phyloP scores from a whole-genome alignment of 2,797 vertebrate genomes.

The Anguilla megastoma region DNA sequence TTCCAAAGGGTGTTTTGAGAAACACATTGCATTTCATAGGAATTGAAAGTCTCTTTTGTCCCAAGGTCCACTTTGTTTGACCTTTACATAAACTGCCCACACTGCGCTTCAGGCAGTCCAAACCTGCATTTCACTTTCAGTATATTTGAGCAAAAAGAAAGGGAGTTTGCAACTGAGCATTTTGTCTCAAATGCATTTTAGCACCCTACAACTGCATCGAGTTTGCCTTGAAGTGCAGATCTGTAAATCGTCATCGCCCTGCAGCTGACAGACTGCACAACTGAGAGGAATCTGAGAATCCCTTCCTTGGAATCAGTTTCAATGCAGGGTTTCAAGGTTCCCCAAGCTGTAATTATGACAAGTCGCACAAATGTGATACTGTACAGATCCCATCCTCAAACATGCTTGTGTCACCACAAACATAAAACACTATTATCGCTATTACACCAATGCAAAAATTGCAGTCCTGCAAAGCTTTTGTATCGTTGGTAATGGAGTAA shows the following conservation, averaged over 20 bases:
- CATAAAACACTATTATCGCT: neutral
- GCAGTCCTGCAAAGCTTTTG: neutral
- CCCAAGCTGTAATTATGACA: slow-evolving; percentile 34
- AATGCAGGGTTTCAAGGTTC: slow-evolving; percentile 33
- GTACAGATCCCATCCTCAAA: slow-evolving; percentile 14
- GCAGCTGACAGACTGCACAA: slow-evolving; percentile 44
- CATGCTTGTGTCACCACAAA: neutral
- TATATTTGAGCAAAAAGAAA: neutral
- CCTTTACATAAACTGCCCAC: slow-evolving; percentile 67
- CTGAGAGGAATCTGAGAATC: slow-evolving; percentile 45
- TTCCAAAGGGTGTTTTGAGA: slow-evolving; percentile 54
- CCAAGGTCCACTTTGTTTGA: slow-evolving; percentile 54
- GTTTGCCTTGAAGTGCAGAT: slow-evolving; percentile 44
- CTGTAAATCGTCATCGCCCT: slow-evolving; percentile 46
- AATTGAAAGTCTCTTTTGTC: slow-evolving; percentile 59
- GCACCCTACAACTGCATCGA: slow-evolving; percentile 56
- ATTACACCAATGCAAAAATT: slow-evolving; percentile 6
- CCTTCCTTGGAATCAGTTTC: slow-evolving; percentile 42
- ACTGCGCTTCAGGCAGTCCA: slow-evolving; percentile 62
- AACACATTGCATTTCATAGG: slow-evolving; percentile 54
- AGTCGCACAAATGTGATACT: slow-evolving; percentile 21
- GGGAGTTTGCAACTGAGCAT: neutral
- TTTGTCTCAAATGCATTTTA: neutral
- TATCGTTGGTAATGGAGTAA: slow-evolving; percentile 1
- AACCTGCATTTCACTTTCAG: slow-evolving; percentile 30